Percentiles rank a stretch among this genome's conserved stretches.
These are phyloP conservation scores for Tragelaphus buxtoni DNA, from an alignment of 2,113 vertebrate genomes.

Conservation along the genomic window DNA sequence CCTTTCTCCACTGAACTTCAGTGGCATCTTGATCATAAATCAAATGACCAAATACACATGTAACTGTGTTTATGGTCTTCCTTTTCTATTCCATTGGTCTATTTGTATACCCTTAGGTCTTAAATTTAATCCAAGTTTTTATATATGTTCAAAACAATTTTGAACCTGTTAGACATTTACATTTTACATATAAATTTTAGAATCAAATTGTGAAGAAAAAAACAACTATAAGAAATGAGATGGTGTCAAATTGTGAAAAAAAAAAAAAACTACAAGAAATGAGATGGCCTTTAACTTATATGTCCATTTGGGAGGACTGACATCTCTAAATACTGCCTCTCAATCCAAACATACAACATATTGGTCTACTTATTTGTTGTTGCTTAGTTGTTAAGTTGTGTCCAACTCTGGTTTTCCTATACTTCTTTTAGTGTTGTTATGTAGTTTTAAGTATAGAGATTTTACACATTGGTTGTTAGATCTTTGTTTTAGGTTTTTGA, in stretches of 20 bases:
- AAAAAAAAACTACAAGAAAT: background rate
- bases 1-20: background rate
- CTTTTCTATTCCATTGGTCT: background rate
- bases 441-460: background rate
- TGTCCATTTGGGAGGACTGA: background rate
- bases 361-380: background rate
- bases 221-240: background rate
- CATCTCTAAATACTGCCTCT: background rate
- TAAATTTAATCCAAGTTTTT: background rate
- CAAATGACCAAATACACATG: background rate
- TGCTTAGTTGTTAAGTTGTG: background rate
- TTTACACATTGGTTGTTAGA: background rate
- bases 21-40: background rate
- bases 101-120: background rate
- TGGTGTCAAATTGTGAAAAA: background rate
- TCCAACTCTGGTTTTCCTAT: background rate
- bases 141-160: background rate
- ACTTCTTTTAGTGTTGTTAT: background rate
- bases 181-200: background rate
- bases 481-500: background rate
- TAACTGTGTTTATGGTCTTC: background rate
- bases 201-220: background rate
- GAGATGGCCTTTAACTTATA: background rate
- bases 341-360: background rate
- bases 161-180: background rate